Base-by-base conservation (phyloP, 2,888 invertebrate species). In the Pseudococcus longispinus region DNA sequence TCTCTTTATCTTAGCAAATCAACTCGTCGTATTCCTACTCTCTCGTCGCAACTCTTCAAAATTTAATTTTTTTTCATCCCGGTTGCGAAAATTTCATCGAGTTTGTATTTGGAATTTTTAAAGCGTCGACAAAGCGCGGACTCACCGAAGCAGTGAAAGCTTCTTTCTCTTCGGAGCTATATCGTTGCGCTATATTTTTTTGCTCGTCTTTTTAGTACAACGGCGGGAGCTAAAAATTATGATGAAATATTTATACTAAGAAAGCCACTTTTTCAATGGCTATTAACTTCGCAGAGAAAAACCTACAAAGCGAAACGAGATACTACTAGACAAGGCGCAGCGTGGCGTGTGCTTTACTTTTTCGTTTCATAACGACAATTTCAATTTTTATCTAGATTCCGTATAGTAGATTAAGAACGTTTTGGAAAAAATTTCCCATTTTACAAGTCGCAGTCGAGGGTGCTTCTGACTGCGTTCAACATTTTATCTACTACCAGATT, bases 221-320 rank as follows among this genome's bases (percentile, higher is more conserved):
- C 55, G 55, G 55, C 55, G 55, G 55, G n/a, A 55, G n/a, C 55
- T 70, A 26, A 70, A 70, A 70, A 70, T 70, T 70, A 70, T 55
- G 11, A 70, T 70, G 29, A 70, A 70, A 70, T 70, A 70, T 70
- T 70, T 70, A 70, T 23, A 23, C 70, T 70, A 29, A 70, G 70
- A 70, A 70, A 29, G 26, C 70, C 70, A 29, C 70, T 23, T 70
- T 70, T 70, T 26, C 13, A 70, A 70, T 70, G 70, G 70, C 70
- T 70, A 70, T 70, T 70, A 70, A 70, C 29, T 70, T 70, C n/a
- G 6, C n/a, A 55, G n/a, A n/a, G n/a, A n/a, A 55, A 55, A 55
- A 55, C 6, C 55, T 55, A 55, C 18, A 55, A 55, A 55, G 55
- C 55, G n/a, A 55, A 55, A 55, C 55, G 6, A 55, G 55, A 55